A percentile compares a stretch with the other conserved stretches of the same genome.
These are phyloP conservation scores for Drosophila teissieri DNA, from an alignment of 1,140 invertebrate genomes.

Conservation along the genomic window DNA sequence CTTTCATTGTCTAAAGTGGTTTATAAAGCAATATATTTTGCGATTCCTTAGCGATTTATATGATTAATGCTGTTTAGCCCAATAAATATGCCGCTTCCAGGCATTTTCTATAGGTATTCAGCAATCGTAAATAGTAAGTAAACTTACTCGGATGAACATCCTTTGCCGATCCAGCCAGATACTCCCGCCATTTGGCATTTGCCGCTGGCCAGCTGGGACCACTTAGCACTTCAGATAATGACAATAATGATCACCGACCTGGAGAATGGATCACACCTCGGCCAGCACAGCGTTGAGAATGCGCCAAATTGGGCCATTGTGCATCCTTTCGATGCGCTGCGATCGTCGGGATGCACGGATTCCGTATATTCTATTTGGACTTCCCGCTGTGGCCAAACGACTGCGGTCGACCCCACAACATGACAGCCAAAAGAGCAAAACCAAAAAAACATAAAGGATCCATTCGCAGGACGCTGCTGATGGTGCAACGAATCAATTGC, in stretches of 20 bases:
- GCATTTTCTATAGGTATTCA: background rate
- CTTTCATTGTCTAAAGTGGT: too few relatives aligned
- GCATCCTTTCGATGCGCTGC: constrained; percentile 55
- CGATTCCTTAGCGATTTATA: background rate
- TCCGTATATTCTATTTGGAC: background rate
- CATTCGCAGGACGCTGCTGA: constrained; percentile 31
- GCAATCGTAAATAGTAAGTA: background rate
- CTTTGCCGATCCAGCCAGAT: background rate
- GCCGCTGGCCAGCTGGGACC: constrained; percentile 46
- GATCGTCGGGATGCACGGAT: constrained; percentile 15
- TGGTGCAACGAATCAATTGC: constrained; percentile 77
- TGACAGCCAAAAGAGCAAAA: constrained; percentile 12
- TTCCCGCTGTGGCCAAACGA: constrained; percentile 77
- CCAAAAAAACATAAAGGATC: constrained; percentile 2
- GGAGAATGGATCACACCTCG: constrained; percentile 32
- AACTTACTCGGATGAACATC: background rate
- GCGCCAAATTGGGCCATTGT: constrained; percentile 18
- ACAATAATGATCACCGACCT: constrained; percentile 38
- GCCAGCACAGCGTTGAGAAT: constrained; percentile 15
- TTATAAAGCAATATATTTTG: too few relatives aligned
- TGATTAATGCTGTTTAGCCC: background rate
- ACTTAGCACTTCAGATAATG: constrained; percentile 71
- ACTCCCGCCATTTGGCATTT: constrained; percentile 10
- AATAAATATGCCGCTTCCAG: background rate
- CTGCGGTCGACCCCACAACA: constrained; percentile 71